Base-by-base conservation (phyloP, 2,888 invertebrate species). In the Nudaria mundana region DNA sequence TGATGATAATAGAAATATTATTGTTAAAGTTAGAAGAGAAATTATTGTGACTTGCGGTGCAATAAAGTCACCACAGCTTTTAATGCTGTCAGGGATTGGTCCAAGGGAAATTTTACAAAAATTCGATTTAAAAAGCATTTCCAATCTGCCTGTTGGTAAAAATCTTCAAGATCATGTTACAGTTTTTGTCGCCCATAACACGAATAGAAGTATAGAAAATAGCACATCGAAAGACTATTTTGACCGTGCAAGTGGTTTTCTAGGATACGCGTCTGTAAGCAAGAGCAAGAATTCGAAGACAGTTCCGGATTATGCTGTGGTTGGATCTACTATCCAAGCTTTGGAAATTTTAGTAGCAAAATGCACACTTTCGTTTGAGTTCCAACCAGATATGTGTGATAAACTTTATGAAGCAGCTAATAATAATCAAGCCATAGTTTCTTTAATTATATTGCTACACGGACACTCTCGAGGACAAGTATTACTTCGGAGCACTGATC, bases 11-110 rank as follows among this genome's bases (percentile, higher is more conserved):
- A 38, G 45, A 40, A 44, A 14, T 1, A 33, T 60, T 2, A 20
- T 34, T 10, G 11, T 60, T 0, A 41, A 44, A n/a, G 61, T 60
- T 1, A 56, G 30, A 16, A 31, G 55, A 35, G 69, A 69, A 42
- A 47, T 66, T 1, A 62, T 67, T 85, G 89, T 48, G 64, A 61
- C 87, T 76, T 24, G 83, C 77, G 60, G 69, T 76, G 12, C 80
- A 71, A 46, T 73, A 53, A 56, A 81, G 66, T 62, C 63, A 3
- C 63, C 69, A 3, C 39, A 48, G 0, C 54, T 67, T 6, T 45
- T 65, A 1, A 71, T 68, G 37, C 22, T 75, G 24, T 64, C 66
- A 13, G 60, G 64, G n/a, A 37, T 63, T 28, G 60, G 64, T 2
- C 60, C 63, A 15, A 47, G 38, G 30, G 37, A 88, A 85, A 3